phyloP scores from a whole-genome alignment of 2,797 vertebrate genomes.

The Ctenopoma multispine region DNA sequence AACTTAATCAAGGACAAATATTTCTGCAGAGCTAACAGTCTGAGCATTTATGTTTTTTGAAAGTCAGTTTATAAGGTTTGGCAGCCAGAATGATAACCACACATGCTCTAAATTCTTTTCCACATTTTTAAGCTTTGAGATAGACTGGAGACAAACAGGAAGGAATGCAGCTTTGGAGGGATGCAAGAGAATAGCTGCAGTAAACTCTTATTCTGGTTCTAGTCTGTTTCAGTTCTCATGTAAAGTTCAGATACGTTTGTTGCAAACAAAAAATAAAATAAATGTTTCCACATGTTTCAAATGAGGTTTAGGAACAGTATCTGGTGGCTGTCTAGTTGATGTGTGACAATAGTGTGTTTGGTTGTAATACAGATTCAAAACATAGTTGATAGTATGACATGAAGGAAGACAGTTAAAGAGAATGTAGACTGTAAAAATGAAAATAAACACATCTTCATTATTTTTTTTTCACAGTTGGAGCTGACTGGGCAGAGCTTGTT shows the following conservation, averaged over 20 bases:
- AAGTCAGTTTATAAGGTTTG: conserved; percentile 5
- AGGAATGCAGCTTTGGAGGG: conserved; percentile 9
- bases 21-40: background rate
- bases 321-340: background rate
- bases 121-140: conserved; percentile 30
- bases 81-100: conserved; percentile 15
- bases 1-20: background rate
- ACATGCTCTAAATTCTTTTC: conserved; percentile 30
- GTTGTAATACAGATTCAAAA: background rate
- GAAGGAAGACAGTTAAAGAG: background rate
- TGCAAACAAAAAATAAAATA: background rate
- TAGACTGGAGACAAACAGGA: background rate
- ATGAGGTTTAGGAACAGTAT: background rate
- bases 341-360: background rate
- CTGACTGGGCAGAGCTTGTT: conserved; percentile 96
- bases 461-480: conserved; percentile 85
- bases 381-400: background rate
- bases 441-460: background rate
- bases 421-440: background rate
- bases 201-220: no score
- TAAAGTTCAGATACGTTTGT: background rate
- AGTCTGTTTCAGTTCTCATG: background rate
- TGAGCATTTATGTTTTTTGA: conserved; percentile 1
- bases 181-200: conserved; percentile 2
- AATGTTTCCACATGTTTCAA: background rate